Evolutionary conservation across 2,888 invertebrate species (phyloP).

Genomic region (Peribatodes rhomboidaria): DNA sequence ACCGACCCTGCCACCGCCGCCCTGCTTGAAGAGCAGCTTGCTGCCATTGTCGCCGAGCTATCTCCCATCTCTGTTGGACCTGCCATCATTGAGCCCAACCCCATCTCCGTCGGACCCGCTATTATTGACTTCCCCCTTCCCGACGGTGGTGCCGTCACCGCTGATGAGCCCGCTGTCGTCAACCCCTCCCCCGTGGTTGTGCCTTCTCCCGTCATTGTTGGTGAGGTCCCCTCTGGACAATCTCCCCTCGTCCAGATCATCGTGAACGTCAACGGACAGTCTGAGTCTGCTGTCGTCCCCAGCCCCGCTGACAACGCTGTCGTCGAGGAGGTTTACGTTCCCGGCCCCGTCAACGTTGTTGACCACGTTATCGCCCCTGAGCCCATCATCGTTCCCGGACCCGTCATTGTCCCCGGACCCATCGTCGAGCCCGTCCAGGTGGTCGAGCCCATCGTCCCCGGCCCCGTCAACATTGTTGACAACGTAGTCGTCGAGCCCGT

Average conservation of each 20-base stretch:
- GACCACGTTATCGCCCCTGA: conserved; percentile 38
- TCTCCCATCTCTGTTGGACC: conserved; percentile 46
- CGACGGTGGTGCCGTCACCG: conserved; percentile 40
- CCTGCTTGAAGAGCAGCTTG: conserved; percentile 59
- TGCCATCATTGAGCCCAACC: conserved; percentile 33
- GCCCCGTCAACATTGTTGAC: conserved; percentile 43
- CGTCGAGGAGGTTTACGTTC: conserved; percentile 39
- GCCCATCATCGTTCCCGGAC: conserved; percentile 36
- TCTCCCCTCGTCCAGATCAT: conserved; percentile 48
- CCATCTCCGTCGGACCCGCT: conserved; percentile 38
- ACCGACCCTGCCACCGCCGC: conserved; percentile 66
- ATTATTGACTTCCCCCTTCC: conserved; percentile 36
- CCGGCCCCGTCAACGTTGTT: conserved; percentile 43
- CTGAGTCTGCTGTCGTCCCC: conserved; percentile 42
- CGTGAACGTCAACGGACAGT: conserved; percentile 41
- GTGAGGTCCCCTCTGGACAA: conserved; percentile 33
- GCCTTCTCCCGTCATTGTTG: conserved; percentile 40
- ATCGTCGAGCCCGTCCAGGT: conserved; percentile 25
- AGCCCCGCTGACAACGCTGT: conserved; percentile 43
- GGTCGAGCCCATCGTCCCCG: conserved; percentile 44
- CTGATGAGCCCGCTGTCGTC: conserved; percentile 27
- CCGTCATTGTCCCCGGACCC: conserved; percentile 27
- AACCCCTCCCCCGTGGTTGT: conserved; percentile 35
- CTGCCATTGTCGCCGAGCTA: conserved; percentile 50
- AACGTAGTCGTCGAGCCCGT: conserved; percentile 41